Evolutionary conservation across 2,797 vertebrate genomes (phyloP).

Genomic region (Ceryle rudis): DNA sequence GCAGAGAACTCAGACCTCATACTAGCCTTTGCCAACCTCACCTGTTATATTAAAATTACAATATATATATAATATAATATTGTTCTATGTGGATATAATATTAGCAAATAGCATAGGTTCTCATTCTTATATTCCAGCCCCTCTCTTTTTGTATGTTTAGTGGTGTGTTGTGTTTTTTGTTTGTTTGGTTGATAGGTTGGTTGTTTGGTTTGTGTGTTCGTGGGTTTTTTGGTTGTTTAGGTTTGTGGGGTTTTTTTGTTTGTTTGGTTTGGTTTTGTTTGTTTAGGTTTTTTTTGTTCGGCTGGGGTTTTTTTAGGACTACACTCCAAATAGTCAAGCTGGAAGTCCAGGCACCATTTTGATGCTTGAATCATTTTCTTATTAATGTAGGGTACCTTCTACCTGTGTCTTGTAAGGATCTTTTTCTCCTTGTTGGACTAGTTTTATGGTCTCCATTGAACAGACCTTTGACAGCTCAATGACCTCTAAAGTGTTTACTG

Average conservation of each 20-base stretch:
- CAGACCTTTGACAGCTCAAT: background rate
- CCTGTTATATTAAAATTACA: background rate
- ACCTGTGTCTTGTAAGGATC: background rate
- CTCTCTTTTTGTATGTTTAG: background rate
- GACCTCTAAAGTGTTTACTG: background rate
- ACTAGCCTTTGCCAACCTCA: background rate
- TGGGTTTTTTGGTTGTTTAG: too few relatives aligned
- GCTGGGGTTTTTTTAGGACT: background rate
- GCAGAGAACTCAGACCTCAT: background rate
- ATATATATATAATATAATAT: too few relatives aligned
- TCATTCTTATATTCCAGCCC: background rate
- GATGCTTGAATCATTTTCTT: background rate
- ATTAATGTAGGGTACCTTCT: background rate
- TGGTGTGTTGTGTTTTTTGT: too few relatives aligned
- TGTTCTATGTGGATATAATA: background rate
- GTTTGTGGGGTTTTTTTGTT: too few relatives aligned
- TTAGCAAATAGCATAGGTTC: background rate
- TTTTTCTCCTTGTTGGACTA: background rate
- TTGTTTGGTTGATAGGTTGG: too few relatives aligned
- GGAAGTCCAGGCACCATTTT: rapidly evolving
- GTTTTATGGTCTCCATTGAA: background rate
- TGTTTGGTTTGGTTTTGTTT: too few relatives aligned
- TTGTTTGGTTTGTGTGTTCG: too few relatives aligned
- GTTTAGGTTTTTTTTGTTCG: too few relatives aligned
- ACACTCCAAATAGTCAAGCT: background rate